Percentiles rank a stretch among this genome's conserved stretches.
Conservation (phyloP, 2,888 invertebrate genomes). For the Pristionchus fissidentatus region DNA sequence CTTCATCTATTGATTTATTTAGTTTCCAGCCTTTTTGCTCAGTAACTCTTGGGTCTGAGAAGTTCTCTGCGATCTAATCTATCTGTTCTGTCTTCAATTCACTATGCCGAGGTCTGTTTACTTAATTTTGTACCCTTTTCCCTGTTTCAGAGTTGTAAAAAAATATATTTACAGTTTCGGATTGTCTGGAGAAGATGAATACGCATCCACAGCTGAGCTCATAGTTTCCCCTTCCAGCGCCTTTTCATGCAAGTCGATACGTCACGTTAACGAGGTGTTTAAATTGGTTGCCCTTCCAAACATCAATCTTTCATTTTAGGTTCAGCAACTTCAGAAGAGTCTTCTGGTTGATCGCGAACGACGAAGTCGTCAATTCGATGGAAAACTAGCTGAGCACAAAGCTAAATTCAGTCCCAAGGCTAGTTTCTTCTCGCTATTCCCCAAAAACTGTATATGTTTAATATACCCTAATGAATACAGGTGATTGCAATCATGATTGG, state of each 20-base stretch:
- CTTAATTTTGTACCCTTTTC: too few species aligned
- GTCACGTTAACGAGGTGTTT: constrained; percentile 20
- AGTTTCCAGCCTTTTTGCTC: neutral
- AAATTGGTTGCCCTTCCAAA: neutral
- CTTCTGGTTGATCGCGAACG: neutral
- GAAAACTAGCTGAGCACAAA: neutral
- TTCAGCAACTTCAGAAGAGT: constrained; percentile 2
- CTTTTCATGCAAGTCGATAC: neutral
- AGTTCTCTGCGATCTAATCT: neutral
- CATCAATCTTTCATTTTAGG: neutral
- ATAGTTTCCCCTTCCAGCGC: constrained; percentile 11
- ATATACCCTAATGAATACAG: neutral
- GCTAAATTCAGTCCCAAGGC: constrained; percentile 35
- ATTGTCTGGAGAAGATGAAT: constrained; percentile 4
- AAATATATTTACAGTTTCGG: neutral
- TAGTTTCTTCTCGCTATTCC: too few species aligned
- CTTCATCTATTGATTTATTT: neutral
- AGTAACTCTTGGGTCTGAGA: neutral
- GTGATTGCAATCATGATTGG: neutral
- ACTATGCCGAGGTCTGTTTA: neutral
- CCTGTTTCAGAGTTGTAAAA: too few species aligned
- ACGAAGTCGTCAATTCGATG: constrained; percentile 23
- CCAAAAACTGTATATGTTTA: too few species aligned
- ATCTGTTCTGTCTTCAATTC: too few species aligned
- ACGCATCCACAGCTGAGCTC: neutral